Base-by-base conservation (phyloP, 2,113 vertebrate species). In the Periophthalmodon schlosseri region DNA sequence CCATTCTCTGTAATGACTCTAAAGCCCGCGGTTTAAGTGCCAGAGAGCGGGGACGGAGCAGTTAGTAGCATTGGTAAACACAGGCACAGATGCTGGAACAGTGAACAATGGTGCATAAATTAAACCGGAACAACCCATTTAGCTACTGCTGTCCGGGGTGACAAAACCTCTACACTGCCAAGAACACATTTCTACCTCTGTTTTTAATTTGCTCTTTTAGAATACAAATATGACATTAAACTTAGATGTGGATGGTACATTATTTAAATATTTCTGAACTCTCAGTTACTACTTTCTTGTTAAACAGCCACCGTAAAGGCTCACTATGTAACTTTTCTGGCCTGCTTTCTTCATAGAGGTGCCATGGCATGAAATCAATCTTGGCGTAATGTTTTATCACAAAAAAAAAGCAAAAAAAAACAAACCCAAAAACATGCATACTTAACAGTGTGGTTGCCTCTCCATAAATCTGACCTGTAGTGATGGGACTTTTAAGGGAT, bases 71-170 rank as follows among this genome's bases (percentile, higher is more conserved):
- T 4, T 36, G 56, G 46, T 72, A 70, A 84, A 78, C 80, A 78
- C n/a, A 23, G 54, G 66, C 52, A 46, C 76, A 69, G 75, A 77
- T 77, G 72, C 68, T 66, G 74, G 69, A 77, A 75, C 57, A 0
- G 18, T 73, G 73, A 79, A 70, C 73, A 81, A 52, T 75, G 74
- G 69, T 20, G 14, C 56, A 46, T 33, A 77, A 54, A 81, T 70
- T 34, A 77, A 68, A 56, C 73, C 72, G 20, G 74, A 75, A 69
- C 68, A 44, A 34, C 60, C 14, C 28, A 18, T 63, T 63, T 63
- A 24, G 23, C 60, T 2, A 0, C 60, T 20, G 24, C 60, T 3
- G 15, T 34, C 8, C 28, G 3, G 28, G 4, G 23, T 15, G 23
- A 60, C 11, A 23, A 58, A 58, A 58, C 9, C 21, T 24, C 23